phyloP scores from a whole-genome alignment of 2,113 vertebrate species.

The Prinia subflava region DNA sequence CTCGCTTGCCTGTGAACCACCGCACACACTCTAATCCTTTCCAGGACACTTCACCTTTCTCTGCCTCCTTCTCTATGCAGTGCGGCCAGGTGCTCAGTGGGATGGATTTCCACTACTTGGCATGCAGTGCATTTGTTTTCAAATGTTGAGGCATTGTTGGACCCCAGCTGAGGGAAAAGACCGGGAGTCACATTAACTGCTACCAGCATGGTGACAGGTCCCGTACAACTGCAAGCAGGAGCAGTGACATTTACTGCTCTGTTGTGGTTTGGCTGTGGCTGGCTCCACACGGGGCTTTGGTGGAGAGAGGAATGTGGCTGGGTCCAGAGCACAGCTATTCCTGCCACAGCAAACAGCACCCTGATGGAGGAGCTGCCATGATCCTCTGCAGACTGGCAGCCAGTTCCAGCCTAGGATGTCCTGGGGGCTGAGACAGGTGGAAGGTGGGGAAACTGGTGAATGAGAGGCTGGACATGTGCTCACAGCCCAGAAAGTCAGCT shows the following conservation, averaged over 20 bases:
- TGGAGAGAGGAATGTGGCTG: neutral
- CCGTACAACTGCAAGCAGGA: neutral
- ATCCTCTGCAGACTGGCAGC: neutral
- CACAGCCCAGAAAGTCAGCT: neutral
- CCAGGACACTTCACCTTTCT: neutral
- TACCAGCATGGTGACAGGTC: accelerated
- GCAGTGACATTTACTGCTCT: neutral
- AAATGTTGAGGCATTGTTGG: neutral
- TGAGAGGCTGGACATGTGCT: neutral
- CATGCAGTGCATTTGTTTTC: neutral
- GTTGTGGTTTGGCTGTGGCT: neutral
- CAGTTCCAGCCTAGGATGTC: neutral
- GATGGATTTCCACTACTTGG: neutral
- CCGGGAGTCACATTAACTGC: neutral
- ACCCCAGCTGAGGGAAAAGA: neutral
- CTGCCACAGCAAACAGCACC: neutral
- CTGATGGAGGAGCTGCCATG: accelerated
- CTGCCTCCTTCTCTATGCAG: neutral
- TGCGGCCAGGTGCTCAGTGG: neutral
- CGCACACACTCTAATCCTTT: neutral
- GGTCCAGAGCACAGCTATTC: neutral
- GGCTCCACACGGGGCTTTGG: neutral
- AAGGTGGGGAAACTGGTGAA: neutral
- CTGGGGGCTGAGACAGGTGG: neutral
- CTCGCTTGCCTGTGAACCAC: neutral